Evolutionary conservation across 1,140 invertebrate genomes (phyloP).

Genomic region (Doryteuthis pealeii): DNA sequence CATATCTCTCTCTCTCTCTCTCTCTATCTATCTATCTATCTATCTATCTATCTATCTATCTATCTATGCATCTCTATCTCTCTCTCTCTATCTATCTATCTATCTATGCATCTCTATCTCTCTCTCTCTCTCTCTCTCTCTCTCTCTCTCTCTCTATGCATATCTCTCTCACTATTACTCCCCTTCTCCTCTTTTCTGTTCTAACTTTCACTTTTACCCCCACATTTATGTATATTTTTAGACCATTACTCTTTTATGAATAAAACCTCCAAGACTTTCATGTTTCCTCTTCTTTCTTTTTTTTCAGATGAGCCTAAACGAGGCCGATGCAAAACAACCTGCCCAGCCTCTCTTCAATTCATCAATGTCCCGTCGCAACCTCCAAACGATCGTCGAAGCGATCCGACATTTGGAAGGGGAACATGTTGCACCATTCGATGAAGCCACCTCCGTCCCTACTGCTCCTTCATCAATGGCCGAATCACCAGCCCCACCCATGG

Average conservation of each 20-base stretch:
- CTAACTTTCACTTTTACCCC: too few species aligned
- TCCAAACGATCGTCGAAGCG: slow-evolving; percentile 97
- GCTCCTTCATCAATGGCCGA: slow-evolving; percentile 4
- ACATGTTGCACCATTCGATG: slow-evolving; percentile 60
- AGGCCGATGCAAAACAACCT: slow-evolving; percentile 4
- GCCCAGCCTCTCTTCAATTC: slow-evolving; percentile 14
- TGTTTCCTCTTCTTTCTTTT: not conserved
- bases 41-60: slow-evolving; percentile 2
- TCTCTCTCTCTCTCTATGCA: too few species aligned
- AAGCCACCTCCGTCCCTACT: not conserved
- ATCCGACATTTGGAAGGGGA: slow-evolving; percentile 95
- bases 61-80: not conserved
- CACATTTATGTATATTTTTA: too few species aligned
- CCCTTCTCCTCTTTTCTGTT: not conserved
- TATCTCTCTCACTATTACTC: not conserved
- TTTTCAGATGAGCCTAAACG: not conserved
- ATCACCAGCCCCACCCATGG: slow-evolving; percentile 11
- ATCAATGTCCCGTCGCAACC: slow-evolving; percentile 83
- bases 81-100: too few species aligned
- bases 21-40: too few species aligned
- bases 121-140: too few species aligned
- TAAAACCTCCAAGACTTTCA: too few species aligned
- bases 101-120: too few species aligned
- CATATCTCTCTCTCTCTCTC: too few species aligned
- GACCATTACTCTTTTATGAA: too few species aligned